Evolutionary conservation across 2,888 invertebrate species (phyloP).

Genomic region (Carcina quercana): DNA sequence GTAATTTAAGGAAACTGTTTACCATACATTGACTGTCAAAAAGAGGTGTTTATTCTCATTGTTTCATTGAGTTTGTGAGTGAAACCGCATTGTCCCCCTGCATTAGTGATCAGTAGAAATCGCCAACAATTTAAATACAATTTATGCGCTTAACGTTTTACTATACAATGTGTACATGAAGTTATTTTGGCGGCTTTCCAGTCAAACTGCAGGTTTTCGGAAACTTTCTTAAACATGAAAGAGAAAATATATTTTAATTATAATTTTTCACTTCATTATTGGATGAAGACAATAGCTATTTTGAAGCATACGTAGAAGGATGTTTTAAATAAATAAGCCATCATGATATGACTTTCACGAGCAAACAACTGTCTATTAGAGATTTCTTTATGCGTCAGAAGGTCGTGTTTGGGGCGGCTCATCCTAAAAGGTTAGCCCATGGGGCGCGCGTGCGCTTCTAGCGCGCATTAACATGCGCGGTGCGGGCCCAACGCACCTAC

Average conservation of each 20-base stretch:
- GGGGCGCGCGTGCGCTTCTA: slow-evolving; percentile 31
- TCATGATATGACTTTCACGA: slow-evolving; percentile 55
- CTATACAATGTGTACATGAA: slow-evolving; percentile 19
- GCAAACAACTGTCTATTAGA: slow-evolving; percentile 51
- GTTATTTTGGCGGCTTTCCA: slow-evolving; percentile 29
- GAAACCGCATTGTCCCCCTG: slow-evolving; percentile 46
- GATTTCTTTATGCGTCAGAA: slow-evolving; percentile 52
- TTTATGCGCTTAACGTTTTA: slow-evolving; percentile 30
- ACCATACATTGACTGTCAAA: too few species aligned
- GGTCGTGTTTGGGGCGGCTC: slow-evolving; percentile 48
- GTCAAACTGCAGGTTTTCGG: slow-evolving; percentile 5
- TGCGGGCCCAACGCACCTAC: slow-evolving; percentile 49
- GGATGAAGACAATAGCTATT: too few species aligned
- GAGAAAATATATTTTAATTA: too few species aligned
- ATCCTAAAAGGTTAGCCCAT: slow-evolving; percentile 43
- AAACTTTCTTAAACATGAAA: too few species aligned
- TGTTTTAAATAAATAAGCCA: too few species aligned
- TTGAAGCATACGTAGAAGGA: too few species aligned
- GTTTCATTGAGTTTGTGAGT: slow-evolving; percentile 40
- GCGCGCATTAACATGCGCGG: slow-evolving; percentile 55
- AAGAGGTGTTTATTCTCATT: too few species aligned
- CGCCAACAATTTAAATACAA: slow-evolving; percentile 51
- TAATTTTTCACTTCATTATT: too few species aligned
- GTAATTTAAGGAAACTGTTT: too few species aligned
- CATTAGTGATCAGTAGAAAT: slow-evolving; percentile 66